Conservation (phyloP, 2,888 invertebrate species). For the Calliopum simillimum region DNA sequence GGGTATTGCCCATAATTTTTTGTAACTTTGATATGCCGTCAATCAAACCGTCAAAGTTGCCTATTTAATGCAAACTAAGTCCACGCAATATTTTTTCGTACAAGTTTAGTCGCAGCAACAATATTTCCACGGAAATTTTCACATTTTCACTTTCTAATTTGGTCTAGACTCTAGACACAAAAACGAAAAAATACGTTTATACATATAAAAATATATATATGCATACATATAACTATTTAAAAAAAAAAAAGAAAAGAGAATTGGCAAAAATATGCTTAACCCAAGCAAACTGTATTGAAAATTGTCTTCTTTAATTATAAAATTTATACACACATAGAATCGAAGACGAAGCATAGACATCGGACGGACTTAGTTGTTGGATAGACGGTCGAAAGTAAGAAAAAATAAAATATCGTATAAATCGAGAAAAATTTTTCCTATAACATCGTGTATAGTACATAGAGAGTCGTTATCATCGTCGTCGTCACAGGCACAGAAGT, state of each 20-base stretch:
- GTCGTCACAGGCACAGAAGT: not conserved
- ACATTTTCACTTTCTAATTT: constrained; percentile 32
- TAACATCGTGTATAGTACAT: no score
- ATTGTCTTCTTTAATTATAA: not conserved
- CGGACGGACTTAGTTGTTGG: not conserved
- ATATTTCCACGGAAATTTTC: constrained; percentile 23
- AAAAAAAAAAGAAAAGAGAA: constrained; percentile 9
- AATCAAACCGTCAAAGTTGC: constrained; percentile 17
- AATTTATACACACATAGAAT: not conserved
- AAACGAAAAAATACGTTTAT: not conserved
- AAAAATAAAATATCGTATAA: no score
- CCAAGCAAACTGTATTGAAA: not conserved
- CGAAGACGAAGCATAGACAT: not conserved
- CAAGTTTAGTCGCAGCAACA: not conserved
- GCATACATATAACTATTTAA: not conserved
- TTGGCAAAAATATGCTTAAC: not conserved
- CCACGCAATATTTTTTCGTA: constrained; percentile 1
- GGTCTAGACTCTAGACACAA: constrained; percentile 21
- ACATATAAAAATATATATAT: not conserved
- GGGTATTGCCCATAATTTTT: no score
- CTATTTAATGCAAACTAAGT: constrained; percentile 18
- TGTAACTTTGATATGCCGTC: not conserved
- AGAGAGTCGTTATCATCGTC: no score
- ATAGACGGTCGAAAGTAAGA: not conserved
- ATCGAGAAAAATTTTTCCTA: no score